phyloP scores from a whole-genome alignment of 2,797 vertebrate species.

The Pachyuromys duprasi region DNA sequence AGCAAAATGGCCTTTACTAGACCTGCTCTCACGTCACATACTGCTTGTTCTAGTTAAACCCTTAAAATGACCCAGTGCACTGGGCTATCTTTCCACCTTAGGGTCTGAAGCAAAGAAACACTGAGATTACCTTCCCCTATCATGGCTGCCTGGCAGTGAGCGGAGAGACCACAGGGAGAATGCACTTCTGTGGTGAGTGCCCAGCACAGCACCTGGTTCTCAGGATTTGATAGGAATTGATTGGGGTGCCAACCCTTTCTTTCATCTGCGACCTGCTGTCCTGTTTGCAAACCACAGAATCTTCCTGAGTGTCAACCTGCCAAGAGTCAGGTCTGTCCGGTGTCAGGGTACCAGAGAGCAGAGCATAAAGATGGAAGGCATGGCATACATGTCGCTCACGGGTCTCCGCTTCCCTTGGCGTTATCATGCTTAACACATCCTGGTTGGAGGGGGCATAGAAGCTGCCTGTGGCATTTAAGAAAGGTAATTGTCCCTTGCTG shows the following conservation, averaged over 20 bases:
- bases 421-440: background rate
- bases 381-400: fast-evolving
- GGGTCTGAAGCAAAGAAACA: background rate
- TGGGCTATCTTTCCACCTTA: background rate
- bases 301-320: background rate
- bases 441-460: background rate
- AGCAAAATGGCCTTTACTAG: background rate
- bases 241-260: background rate
- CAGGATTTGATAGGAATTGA: background rate
- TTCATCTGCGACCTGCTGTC: background rate
- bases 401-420: background rate
- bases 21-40: background rate
- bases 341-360: background rate
- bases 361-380: background rate
- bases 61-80: background rate
- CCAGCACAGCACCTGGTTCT: background rate
- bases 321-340: too few species aligned
- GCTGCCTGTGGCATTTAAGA: slow-evolving; percentile 43
- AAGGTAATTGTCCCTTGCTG: slow-evolving; percentile 2
- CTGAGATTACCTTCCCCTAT: background rate
- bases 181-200: too few species aligned
- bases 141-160: too few species aligned
- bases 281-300: background rate
- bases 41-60: background rate
- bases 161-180: background rate